A percentile compares a stretch with the other conserved stretches of the same genome.
Evolutionary conservation across 1,140 invertebrate genomes (phyloP).

Genomic region (Trachelipus rathkii): DNA sequence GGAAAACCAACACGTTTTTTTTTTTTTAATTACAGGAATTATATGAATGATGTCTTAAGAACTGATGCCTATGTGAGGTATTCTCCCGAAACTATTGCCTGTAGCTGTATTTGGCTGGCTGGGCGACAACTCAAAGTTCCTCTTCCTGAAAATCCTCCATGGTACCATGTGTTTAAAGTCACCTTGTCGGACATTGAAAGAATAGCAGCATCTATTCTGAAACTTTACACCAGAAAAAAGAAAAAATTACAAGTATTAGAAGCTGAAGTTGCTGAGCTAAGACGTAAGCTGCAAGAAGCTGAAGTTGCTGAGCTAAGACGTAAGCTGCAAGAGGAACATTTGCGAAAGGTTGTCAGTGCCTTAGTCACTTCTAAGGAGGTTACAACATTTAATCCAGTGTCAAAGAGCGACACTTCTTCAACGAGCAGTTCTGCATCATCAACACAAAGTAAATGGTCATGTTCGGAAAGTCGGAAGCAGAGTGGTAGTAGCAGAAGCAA

Average conservation of each 20-base stretch:
- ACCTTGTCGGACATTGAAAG: conserved; percentile 75
- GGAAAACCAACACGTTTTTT: not conserved
- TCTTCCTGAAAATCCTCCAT: conserved; percentile 78
- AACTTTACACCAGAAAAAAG: conserved; percentile 76
- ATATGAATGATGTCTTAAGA: conserved; percentile 97
- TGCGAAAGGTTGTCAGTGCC: conserved; percentile 50
- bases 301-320: too few species aligned
- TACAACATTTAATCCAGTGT: conserved; percentile 35
- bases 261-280: too few species aligned
- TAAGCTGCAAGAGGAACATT: conserved; percentile 68
- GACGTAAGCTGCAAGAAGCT: conserved; percentile 67
- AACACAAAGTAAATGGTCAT: conserved; percentile 8
- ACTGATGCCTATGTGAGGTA: conserved; percentile 96
- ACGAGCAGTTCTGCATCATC: not conserved
- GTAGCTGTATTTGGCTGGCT: conserved; percentile 94
- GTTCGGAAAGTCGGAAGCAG: not conserved
- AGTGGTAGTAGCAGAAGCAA: conserved; percentile 16
- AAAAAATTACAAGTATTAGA: conserved; percentile 70
- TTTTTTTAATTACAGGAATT: conserved; percentile 66
- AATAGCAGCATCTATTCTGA: conserved; percentile 75
- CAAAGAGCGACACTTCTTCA: conserved; percentile 33
- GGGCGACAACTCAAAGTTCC: conserved; percentile 79
- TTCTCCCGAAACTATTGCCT: conserved; percentile 94
- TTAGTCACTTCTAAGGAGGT: conserved; percentile 34
- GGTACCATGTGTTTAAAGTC: conserved; percentile 83